phyloP scores from a whole-genome alignment of 23 tunicate genomes.

The Corella eumyota region DNA sequence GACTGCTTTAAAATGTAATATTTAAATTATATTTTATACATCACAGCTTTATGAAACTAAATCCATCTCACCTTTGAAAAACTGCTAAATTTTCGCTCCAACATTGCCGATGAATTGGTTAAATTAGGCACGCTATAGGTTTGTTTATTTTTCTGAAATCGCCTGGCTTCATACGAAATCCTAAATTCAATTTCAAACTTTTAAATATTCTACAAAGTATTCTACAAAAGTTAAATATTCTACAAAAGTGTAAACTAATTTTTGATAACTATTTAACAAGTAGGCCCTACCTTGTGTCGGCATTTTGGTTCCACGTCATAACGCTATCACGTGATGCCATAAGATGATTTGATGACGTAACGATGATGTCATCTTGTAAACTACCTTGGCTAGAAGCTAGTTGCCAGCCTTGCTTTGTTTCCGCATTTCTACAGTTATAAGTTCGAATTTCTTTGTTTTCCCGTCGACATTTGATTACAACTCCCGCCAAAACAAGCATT shows the following conservation, averaged over 20 bases:
- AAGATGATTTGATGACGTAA: slow-evolving; percentile 18
- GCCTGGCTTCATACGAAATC: too few species aligned
- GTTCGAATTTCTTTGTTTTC: slow-evolving; percentile 68
- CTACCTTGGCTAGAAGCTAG: slow-evolving; percentile 15
- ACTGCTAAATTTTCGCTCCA: slow-evolving; percentile 20
- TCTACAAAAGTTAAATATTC: too few species aligned
- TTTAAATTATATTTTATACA: background rate
- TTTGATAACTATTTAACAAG: too few species aligned
- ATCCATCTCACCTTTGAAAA: slow-evolving; percentile 14
- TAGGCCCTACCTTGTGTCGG: slow-evolving; percentile 14
- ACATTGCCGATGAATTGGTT: too few species aligned
- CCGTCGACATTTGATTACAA: slow-evolving; percentile 40
- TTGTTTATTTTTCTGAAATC: too few species aligned
- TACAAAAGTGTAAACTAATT: too few species aligned
- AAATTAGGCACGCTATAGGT: too few species aligned
- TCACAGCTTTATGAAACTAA: too few species aligned
- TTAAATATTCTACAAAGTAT: too few species aligned
- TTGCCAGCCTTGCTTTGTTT: slow-evolving; percentile 18
- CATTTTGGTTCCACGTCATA: slow-evolving; percentile 18
- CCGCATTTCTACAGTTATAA: slow-evolving; percentile 40
- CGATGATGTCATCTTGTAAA: slow-evolving; percentile 6
- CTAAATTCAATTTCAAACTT: too few species aligned
- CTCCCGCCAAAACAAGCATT: slow-evolving; percentile 28
- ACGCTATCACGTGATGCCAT: slow-evolving; percentile 17
- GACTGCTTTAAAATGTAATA: background rate